phyloP scores from a whole-genome alignment of 2,888 invertebrate genomes.

The Agrotis exclamationis region DNA sequence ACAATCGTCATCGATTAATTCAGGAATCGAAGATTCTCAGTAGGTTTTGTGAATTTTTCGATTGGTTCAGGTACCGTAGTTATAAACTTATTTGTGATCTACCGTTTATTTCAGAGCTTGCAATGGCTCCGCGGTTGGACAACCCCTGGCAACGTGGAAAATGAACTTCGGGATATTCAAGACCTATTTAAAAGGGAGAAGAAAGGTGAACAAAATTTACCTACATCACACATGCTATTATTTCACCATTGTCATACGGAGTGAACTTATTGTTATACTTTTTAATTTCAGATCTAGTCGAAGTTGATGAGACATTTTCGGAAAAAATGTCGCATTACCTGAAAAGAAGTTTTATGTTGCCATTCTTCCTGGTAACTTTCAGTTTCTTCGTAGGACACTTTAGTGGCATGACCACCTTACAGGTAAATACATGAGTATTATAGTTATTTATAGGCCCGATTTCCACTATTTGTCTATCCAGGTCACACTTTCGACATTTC shows the following conservation, averaged over 20 bases:
- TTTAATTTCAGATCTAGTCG: conserved; percentile 70
- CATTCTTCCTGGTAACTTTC: conserved; percentile 92
- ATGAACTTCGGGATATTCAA: conserved; percentile 91
- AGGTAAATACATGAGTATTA: conserved; percentile 74
- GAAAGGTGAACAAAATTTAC: conserved; percentile 34
- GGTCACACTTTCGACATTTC: no score
- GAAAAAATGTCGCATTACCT: conserved; percentile 84
- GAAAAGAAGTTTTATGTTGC: conserved; percentile 92
- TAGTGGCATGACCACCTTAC: conserved; percentile 94
- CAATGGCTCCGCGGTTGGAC: conserved; percentile 96
- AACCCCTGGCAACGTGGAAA: conserved; percentile 90
- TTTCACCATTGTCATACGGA: background rate
- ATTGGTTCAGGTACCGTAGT: no score
- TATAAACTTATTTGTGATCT: background rate
- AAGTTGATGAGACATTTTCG: conserved; percentile 78
- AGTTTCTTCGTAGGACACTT: conserved; percentile 94
- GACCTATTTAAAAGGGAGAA: conserved; percentile 78
- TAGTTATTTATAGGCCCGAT: no score
- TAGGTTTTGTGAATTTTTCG: no score
- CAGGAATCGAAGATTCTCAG: no score
- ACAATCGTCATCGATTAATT: no score
- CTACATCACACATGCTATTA: background rate
- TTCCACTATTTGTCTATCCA: background rate
- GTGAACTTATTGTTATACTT: background rate
- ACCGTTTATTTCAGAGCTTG: conserved; percentile 85